phyloP scores from a whole-genome alignment of 2,888 invertebrate genomes.

The Hesperia comma region DNA sequence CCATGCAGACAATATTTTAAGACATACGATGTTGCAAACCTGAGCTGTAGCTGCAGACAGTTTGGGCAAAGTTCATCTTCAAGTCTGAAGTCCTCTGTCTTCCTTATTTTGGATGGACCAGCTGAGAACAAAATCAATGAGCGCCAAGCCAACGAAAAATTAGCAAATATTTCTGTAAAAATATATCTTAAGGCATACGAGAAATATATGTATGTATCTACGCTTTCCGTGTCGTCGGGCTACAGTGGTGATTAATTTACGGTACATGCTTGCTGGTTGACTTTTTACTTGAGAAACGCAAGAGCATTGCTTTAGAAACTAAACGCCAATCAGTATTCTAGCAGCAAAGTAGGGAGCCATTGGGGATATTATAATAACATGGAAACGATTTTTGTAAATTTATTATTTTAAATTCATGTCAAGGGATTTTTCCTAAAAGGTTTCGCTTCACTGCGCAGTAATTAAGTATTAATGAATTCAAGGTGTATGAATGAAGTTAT shows the following conservation, averaged over 20 bases:
- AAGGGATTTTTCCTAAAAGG: background rate
- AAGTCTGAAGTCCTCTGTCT: constrained; percentile 53
- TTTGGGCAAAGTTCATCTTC: constrained; percentile 59
- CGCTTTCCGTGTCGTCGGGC: constrained; percentile 36
- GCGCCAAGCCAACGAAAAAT: constrained; percentile 68
- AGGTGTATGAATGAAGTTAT: constrained; percentile 13
- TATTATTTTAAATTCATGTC: background rate
- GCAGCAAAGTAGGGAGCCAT: constrained; percentile 3
- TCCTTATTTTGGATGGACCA: constrained; percentile 66
- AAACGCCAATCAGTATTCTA: constrained; percentile 31
- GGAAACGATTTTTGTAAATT: background rate
- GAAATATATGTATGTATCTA: constrained; percentile 22
- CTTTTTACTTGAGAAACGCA: constrained; percentile 23
- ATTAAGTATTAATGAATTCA: constrained; percentile 10
- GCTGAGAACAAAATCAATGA: constrained; percentile 77
- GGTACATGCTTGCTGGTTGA: constrained; percentile 26
- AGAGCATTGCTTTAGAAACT: constrained; percentile 25
- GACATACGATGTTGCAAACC: constrained; percentile 66
- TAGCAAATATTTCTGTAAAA: constrained; percentile 31
- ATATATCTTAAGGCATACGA: constrained; percentile 4
- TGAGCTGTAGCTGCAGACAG: constrained; percentile 64
- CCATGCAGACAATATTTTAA: constrained; percentile 57
- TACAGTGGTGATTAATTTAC: constrained; percentile 6
- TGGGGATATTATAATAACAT: constrained; percentile 12
- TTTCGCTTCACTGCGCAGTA: constrained; percentile 18